Evolutionary conservation across 2,113 vertebrate genomes (phyloP).

Genomic region (Phrynosoma platyrhinos): DNA sequence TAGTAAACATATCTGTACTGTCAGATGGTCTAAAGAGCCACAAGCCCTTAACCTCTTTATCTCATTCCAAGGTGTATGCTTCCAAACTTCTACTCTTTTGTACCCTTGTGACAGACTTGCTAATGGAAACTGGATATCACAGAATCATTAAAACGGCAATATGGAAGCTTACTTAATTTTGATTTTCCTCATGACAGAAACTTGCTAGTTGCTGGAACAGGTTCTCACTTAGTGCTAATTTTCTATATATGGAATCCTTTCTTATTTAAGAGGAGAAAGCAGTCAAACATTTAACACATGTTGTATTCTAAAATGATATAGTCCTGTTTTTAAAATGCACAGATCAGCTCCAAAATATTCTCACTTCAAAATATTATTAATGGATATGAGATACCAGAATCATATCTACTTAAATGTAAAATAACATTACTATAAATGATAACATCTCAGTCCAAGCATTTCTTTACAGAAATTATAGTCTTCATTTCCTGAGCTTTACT

Average conservation of each 20-base stretch:
- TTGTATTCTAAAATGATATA: neutral
- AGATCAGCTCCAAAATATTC: neutral
- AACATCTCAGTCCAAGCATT: neutral
- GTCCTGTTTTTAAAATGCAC: neutral
- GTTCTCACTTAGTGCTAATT: neutral
- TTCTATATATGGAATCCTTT: neutral
- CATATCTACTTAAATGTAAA: neutral
- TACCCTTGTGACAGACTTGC: too few relatives aligned
- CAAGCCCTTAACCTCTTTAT: neutral
- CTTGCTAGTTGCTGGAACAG: too few relatives aligned
- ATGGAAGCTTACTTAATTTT: neutral
- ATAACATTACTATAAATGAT: slow-evolving; percentile 1
- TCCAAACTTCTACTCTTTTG: neutral
- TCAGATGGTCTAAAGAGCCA: too few relatives aligned
- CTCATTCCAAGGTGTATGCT: neutral
- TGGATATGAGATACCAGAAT: neutral
- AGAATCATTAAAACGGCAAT: too few relatives aligned
- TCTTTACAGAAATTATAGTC: slow-evolving; percentile 11
- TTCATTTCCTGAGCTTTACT: slow-evolving; percentile 14
- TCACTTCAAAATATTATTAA: slow-evolving; percentile 2
- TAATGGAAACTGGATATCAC: too few relatives aligned
- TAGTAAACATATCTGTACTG: neutral
- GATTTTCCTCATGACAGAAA: too few relatives aligned
- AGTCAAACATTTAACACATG: neutral
- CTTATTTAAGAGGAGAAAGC: neutral